Base-by-base conservation (phyloP, 2,797 vertebrate genomes). In the Chelmon rostratus region DNA sequence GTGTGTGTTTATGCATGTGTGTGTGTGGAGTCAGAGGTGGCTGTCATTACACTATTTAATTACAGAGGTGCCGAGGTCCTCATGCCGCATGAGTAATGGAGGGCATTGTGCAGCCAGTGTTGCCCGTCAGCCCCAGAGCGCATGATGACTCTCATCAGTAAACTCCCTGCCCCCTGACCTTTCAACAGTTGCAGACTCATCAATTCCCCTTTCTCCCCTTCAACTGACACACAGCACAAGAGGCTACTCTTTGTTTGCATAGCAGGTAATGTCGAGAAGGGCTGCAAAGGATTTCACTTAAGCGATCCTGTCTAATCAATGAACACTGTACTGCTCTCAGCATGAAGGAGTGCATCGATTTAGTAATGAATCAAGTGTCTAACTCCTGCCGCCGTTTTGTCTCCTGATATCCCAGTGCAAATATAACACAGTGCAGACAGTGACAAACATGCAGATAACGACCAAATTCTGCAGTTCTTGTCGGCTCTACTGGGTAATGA, bases 141-240 rank as follows among this genome's bases (percentile, higher is more conserved):
- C 21, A 42, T 19, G 61, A 82, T 67, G 88, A 83, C 79, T 88
- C 85, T 84, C 77, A 90, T 87, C 88, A 73, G 75, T 66, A 57
- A 83, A 84, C 72, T 85, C 75, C 42, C 71, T 76, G 75, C 73
- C 59, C 86, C 73, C 49, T 84, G 87, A 90, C 86, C 78, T 88
- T 90, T 93, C 69, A 63, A 8, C 83, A 52, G 64, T 38, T 83
- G 56, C 79, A 65, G 44, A 82, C 50, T 84, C 62, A 8, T 58
- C 76, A 28, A 54, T 65, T 79, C 79, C 42, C 50, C 52, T 69
- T 18, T 73, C 38, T 33, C 7, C 18, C 31, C 52, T 40, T 44
- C 50, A 38, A 63, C 66, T 50, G 38, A 71, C 44, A 54, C 25
- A 33, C 70, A 69, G 42, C 37, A 23, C 72, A 58, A 4, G 37